Evolutionary conservation across 2,888 invertebrate genomes (phyloP), one percentile per base, ranked within the genome.

Genomic region (Ophraella communa): DNA sequence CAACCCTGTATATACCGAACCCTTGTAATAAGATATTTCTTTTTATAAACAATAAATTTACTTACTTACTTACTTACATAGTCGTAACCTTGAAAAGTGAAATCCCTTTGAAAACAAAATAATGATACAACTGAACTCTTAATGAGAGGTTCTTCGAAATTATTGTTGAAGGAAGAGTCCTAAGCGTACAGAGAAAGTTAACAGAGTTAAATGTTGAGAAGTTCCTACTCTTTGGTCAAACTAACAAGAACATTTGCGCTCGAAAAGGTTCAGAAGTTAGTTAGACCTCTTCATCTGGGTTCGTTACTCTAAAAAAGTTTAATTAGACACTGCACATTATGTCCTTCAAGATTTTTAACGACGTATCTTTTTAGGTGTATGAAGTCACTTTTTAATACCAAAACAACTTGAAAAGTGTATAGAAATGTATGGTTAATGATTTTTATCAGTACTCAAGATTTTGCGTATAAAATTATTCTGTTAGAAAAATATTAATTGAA

Each of bases 121-220:
- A 62, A 67, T 59, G 59, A 62, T 66, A 71, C 64, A 66, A 70
- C 64, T 64, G 55, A 65, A 66, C 66, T 67, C 67, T 65, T 71
- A 71, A 74, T 71, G 71, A 70, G 66, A 60, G 69, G 66, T 69
- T 67, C 71, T 70, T 71, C 71, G 67, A 70, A 74, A 73, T 74
- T 73, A 74, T 73, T 72, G 73, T 70, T 67, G 54, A 66, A 66
- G 62, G 67, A 69, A 65, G 65, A 69, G 69, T 49, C 24, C 5
- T 23, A 49, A 49, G 14, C 27, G 49, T 59, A 49, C 62, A 59
- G 67, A 64, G 71, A 72, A 73, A 73, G 73, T 74, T 73, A 71
- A 73, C 67, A 55, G 66, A 72, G 72, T 72, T 73, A 71, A 71
- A 69, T 65, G 67, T 69, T 70, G 58, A 66, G 68, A 71, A 72